Evolutionary conservation across 2,797 vertebrate genomes (phyloP).

Genomic region (Pygocentrus nattereri): DNA sequence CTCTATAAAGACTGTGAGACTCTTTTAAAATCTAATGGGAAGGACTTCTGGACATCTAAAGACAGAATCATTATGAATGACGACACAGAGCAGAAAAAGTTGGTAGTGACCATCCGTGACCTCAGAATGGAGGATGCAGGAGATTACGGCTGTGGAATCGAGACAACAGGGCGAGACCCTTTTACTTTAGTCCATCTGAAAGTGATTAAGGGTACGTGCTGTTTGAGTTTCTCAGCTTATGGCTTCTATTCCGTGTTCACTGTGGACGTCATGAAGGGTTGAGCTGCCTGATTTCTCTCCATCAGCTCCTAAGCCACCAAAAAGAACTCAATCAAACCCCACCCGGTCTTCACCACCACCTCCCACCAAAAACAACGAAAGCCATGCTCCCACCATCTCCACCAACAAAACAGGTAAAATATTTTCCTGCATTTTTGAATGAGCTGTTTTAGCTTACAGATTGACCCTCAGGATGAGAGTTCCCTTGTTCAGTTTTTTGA

Average conservation of each 20-base stretch:
- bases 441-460: neutral
- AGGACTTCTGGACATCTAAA: neutral
- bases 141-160: conserved; percentile 64
- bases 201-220: too few relatives aligned
- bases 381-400: too few relatives aligned
- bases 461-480: too few relatives aligned
- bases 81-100: neutral
- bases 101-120: conserved; percentile 50
- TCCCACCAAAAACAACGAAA: too few relatives aligned
- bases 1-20: neutral
- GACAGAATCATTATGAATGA: conserved; percentile 57
- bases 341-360: too few relatives aligned
- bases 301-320: neutral
- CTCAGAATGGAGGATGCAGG: conserved; percentile 37
- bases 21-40: neutral
- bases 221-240: neutral
- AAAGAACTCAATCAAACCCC: neutral
- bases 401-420: neutral
- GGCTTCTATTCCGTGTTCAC: neutral
- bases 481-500: neutral
- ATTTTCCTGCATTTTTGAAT: neutral
- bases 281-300: neutral
- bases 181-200: too few relatives aligned
- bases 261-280: neutral
- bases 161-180: too few relatives aligned